These are phyloP conservation scores for Drosophila santomea DNA, from an alignment of 1,140 invertebrate genomes.

Conservation along the genomic window DNA sequence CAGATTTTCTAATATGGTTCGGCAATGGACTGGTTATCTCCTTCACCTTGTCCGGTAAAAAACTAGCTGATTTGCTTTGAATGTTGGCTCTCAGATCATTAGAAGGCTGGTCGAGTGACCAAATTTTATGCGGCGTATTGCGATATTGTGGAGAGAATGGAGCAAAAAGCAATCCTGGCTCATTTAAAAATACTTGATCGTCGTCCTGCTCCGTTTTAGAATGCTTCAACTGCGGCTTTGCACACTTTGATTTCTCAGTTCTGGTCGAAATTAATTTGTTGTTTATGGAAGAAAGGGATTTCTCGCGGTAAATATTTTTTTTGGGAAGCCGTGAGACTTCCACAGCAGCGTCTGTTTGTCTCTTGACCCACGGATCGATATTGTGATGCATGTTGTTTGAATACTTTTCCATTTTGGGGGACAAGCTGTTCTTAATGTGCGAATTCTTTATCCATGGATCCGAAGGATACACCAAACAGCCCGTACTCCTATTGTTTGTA, in stretches of 20 bases:
- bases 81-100: conserved; percentile 24
- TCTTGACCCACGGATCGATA: conserved; percentile 70
- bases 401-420: conserved; percentile 22
- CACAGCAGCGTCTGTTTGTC: conserved; percentile 30
- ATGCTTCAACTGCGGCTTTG: conserved; percentile 45
- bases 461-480: conserved; percentile 73
- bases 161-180: conserved; percentile 52
- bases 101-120: conserved; percentile 17
- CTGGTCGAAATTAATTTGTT: conserved; percentile 27
- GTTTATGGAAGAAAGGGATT: conserved; percentile 41
- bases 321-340: conserved; percentile 14
- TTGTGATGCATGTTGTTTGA: conserved; percentile 22
- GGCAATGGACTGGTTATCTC: conserved; percentile 54
- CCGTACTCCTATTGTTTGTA: conserved; percentile 70
- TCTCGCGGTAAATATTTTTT: conserved; percentile 38
- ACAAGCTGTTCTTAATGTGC: conserved; percentile 23
- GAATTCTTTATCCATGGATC: conserved; percentile 84
- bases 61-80: conserved; percentile 61
- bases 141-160: conserved; percentile 66
- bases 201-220: conserved; percentile 26
- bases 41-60: conserved; percentile 64
- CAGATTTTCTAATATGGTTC: conserved; percentile 33
- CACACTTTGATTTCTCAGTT: conserved; percentile 33
- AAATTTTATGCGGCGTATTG: conserved; percentile 40
- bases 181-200: conserved; percentile 34